A percentile compares a stretch with the other conserved stretches of the same genome.
phyloP scores from a whole-genome alignment of 2,113 vertebrate genomes.

The Crotalus viridis region DNA sequence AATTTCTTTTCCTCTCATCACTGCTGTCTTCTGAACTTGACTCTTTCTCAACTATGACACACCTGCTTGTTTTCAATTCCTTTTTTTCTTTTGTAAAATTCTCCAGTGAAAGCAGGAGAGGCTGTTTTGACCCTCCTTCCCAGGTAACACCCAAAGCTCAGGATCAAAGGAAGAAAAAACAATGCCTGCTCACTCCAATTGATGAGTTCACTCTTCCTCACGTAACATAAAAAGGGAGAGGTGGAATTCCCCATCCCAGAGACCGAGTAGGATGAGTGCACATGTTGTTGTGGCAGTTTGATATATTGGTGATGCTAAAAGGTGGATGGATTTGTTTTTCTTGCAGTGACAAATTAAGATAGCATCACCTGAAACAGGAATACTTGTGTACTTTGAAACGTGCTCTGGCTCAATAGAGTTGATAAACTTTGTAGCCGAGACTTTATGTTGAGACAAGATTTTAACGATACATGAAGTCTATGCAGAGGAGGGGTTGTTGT shows the following conservation, averaged over 20 bases:
- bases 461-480: slow-evolving; percentile 30
- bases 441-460: slow-evolving; percentile 31
- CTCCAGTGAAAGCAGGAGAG: background rate
- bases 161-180: background rate
- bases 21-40: background rate
- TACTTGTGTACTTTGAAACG: slow-evolving; percentile 37
- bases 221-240: background rate
- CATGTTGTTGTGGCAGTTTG: slow-evolving; percentile 1
- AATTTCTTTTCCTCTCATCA: background rate
- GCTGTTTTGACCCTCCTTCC: background rate
- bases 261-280: background rate
- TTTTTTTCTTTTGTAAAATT: background rate
- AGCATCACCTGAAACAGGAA: slow-evolving; percentile 37
- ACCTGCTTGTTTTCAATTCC: background rate
- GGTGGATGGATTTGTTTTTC: slow-evolving; percentile 44
- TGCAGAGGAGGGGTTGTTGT: background rate
- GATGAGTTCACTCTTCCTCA: background rate
- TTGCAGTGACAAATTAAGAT: slow-evolving; percentile 41
- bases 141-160: background rate
- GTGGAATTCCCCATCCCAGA: slow-evolving; percentile 13
- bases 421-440: background rate
- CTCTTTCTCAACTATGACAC: background rate
- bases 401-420: slow-evolving; percentile 29
- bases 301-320: slow-evolving; percentile 33
- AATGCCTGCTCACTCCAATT: background rate